Base-by-base conservation (phyloP, 2,113 vertebrate species). In the Oreocharis arfaki region DNA sequence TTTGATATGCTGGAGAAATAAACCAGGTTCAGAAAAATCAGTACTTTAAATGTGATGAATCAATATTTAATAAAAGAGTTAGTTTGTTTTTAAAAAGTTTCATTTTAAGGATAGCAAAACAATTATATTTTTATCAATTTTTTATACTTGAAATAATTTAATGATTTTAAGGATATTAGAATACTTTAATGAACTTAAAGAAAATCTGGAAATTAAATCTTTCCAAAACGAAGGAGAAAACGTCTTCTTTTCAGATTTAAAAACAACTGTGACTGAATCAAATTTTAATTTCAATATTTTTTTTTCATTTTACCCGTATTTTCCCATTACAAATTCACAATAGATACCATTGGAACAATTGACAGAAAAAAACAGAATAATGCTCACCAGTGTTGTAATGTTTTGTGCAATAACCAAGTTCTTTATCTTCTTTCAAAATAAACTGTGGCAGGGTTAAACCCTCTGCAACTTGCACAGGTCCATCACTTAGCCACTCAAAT, bases 331-430 rank as follows among this genome's bases (percentile, higher is more conserved):
- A 76, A 63, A 52, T 16, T 52, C 30, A n/a, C 26, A 55, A 13
- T 2, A 87, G 14, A 27, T 52, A 42, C 12, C 9, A 35, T 23
- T 39, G 39, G 2, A 79, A 10, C 2, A 68, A 57, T 16, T 21
- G 21, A 77, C 2, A 77, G 12, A 24, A 87, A 85, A 65, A 69
- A 41, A 16, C 3, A 74, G 83, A 89, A 84, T 60, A 87, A 83
- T 64, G 63, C 95, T 98, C 83, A 99, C 99, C 99, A 16, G 99
- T 99, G 90, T 99, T 99, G 97, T 99, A 99, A 97, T 99, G 99
- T 89, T 99, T 99, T 84, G 99, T 99, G 92, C 99, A 99, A 97
- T 99, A 99, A 46, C 99, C 99, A 41, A 99, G 98, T 95, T 99
- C 99, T 86, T 99, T 99, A 91, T 99, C 99, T 83, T 99, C 99